These are phyloP conservation scores for Phasianus colchicus DNA, from an alignment of 2,113 vertebrate genomes.

Conservation along the genomic window DNA sequence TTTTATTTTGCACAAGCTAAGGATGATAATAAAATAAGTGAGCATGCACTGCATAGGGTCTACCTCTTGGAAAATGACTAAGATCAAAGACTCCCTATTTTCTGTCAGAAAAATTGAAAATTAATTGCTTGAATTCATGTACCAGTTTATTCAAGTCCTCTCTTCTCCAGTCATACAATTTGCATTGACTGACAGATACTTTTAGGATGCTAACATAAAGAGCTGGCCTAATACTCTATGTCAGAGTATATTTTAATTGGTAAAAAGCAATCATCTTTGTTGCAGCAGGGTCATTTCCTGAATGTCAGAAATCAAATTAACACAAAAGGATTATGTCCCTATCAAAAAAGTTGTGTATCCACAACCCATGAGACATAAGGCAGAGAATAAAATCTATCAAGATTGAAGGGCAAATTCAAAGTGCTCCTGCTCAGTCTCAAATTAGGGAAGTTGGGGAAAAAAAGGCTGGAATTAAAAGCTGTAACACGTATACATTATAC, in stretches of 20 bases:
- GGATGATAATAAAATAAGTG: slow-evolving; percentile 51
- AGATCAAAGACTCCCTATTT: slow-evolving; percentile 67
- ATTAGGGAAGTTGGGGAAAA: background rate
- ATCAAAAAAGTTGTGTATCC: background rate
- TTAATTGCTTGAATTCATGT: slow-evolving; percentile 68
- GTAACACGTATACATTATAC: background rate
- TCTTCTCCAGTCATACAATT: slow-evolving; percentile 46
- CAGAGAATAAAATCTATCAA: background rate
- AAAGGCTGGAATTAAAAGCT: background rate
- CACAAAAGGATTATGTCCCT: slow-evolving; percentile 20
- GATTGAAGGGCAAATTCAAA: background rate
- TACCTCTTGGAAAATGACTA: slow-evolving; percentile 31
- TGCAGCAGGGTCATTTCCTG: slow-evolving; percentile 47
- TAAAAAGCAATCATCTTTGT: slow-evolving; percentile 47
- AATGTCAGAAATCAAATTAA: slow-evolving; percentile 61
- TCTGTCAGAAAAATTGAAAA: slow-evolving; percentile 56
- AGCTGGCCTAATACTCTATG: slow-evolving; percentile 38
- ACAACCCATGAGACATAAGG: background rate
- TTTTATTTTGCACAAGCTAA: slow-evolving; percentile 27
- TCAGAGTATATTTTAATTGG: slow-evolving; percentile 65
- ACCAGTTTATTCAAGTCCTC: slow-evolving; percentile 43
- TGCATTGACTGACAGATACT: slow-evolving; percentile 65
- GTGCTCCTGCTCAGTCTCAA: background rate
- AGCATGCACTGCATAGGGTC: background rate
- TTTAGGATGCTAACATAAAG: slow-evolving; percentile 49